Base-by-base conservation (phyloP, 2,113 vertebrate species). In the Perca flavescens region DNA sequence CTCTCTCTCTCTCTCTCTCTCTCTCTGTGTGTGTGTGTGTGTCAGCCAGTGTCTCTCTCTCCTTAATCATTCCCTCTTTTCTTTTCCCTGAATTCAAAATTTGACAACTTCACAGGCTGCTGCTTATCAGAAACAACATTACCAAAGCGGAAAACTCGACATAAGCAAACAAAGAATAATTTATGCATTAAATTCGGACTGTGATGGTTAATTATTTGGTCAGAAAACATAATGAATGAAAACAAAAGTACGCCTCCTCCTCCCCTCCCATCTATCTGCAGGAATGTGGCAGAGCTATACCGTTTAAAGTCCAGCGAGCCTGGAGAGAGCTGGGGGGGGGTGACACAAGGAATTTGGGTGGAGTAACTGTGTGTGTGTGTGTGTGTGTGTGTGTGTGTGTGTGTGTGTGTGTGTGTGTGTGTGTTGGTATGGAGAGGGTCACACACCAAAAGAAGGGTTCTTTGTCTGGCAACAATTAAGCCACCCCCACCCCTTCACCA, bases 291-390 rank as follows among this genome's bases (percentile, higher is more conserved):
- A 67, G 85, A 67, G 85, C 76, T 62, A 78, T 62, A 36, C 63
- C 61, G 89, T 61, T 88, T 76, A 87, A 86, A 86, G 86, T 90
- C 86, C 86, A 86, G 31, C 47, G 63, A 47, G 79, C 54, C 79
- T 54, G 19, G 40, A 79, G 80, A 72, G 69, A 79, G 46, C 14
- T 2, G 31, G 85, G 5, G 60, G 6, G 40, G 40, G 73, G 80
- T 76, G 88, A 80, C 11, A 74, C 46, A 52, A 88, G 84, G 86
- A 85, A 89, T 90, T 86, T 83, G 88, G 88, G 90, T 86, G 90
- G 88, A 79, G 86, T 75, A 6, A 47, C 8, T 74, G 43, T 58
- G 57, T 57, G 36, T 73, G 61, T 53, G 72, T 74, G 43, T 58
- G 57, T 57, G 36, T 73, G 61, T 53, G 72, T 63, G 77, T 73